These are phyloP conservation scores for Phoeniculus purpureus DNA, from an alignment of 2,797 vertebrate genomes.

Conservation along the genomic window DNA sequence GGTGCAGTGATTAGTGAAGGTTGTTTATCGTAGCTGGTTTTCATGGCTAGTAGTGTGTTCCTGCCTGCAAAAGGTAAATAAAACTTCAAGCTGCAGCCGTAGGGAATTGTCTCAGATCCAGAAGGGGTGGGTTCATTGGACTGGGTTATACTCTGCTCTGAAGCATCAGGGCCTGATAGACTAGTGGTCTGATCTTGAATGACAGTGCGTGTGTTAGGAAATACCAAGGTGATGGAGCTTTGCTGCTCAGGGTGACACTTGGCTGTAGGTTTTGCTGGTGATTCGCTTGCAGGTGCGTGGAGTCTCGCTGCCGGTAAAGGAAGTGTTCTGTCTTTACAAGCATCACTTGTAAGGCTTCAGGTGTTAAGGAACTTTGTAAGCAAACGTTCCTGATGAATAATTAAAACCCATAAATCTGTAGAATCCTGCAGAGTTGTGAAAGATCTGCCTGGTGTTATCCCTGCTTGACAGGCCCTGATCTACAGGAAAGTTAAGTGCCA, in stretches of 20 bases:
- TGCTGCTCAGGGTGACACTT: neutral
- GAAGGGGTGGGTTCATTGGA: neutral
- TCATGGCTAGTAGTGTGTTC: neutral
- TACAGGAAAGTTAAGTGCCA: neutral
- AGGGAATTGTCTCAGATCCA: neutral
- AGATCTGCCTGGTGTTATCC: neutral
- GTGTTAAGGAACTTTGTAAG: neutral
- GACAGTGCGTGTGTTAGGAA: neutral
- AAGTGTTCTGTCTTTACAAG: neutral
- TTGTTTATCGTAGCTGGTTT: neutral
- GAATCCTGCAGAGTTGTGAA: neutral
- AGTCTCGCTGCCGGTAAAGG: neutral
- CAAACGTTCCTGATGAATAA: rapidly evolving
- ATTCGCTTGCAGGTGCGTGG: neutral
- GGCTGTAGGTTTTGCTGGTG: neutral
- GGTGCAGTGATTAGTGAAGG: neutral
- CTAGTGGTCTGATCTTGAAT: neutral
- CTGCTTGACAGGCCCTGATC: neutral
- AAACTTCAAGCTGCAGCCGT: neutral
- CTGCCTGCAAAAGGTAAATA: neutral
- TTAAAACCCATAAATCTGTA: rapidly evolving
- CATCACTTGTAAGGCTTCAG: neutral
- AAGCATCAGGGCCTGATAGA: neutral
- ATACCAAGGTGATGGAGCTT: neutral
- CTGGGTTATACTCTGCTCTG: neutral